These are phyloP conservation scores for Pangasius larnaudii DNA, from an alignment of 2,797 vertebrate genomes.

Conservation along the genomic window DNA sequence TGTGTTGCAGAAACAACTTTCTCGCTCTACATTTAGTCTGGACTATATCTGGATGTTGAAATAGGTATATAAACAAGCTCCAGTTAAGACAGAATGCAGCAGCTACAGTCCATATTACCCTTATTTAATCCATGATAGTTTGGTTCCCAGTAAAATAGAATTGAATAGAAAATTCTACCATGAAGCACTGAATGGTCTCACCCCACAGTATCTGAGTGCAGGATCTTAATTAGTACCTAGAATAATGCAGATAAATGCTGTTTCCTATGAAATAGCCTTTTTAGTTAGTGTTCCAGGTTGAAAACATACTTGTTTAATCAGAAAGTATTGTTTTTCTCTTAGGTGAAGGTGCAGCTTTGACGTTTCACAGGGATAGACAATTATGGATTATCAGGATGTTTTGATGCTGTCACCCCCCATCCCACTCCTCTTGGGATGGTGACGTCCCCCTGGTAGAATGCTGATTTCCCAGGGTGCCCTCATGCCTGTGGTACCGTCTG, in stretches of 20 bases:
- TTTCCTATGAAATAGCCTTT: not conserved
- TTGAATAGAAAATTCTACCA: not conserved
- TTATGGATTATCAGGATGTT: not conserved
- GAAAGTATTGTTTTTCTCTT: not conserved
- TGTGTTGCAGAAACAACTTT: not conserved
- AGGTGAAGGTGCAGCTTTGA: not conserved
- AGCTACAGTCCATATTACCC: not conserved
- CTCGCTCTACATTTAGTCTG: not conserved
- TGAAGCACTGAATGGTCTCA: not conserved
- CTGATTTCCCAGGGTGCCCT: not conserved
- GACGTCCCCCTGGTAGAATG: not conserved
- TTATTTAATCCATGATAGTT: not conserved
- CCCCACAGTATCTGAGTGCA: not conserved
- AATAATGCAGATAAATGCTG: not conserved
- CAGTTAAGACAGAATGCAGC: not conserved
- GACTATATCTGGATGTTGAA: not conserved
- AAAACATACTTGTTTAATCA: not conserved
- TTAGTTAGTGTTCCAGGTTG: not conserved
- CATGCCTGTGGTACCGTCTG: not conserved
- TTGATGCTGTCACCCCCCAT: not conserved
- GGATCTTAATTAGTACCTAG: not conserved
- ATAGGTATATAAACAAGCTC: not conserved
- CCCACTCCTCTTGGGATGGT: not conserved
- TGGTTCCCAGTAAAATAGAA: not conserved
- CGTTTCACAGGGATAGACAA: not conserved